Percentiles rank a stretch among this genome's conserved stretches.
phyloP scores from a whole-genome alignment of 2,113 vertebrate species.

The Centropus unirufus region DNA sequence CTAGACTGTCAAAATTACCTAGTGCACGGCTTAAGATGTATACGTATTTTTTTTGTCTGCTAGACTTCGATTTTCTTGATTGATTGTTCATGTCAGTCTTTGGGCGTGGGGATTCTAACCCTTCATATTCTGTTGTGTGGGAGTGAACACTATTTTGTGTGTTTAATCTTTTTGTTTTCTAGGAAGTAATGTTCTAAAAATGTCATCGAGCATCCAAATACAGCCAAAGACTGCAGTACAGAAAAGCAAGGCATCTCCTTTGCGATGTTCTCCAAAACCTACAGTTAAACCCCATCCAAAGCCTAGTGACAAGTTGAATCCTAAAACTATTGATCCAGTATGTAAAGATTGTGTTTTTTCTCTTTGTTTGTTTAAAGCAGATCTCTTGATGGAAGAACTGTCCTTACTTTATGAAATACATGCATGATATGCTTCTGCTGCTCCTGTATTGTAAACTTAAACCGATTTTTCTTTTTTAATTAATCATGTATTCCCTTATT shows the following conservation, averaged over 20 bases:
- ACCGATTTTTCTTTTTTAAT: background rate
- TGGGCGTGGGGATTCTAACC: background rate
- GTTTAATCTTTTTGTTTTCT: background rate
- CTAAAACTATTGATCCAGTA: constrained; percentile 85
- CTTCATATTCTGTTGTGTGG: background rate
- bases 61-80: background rate
- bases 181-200: constrained; percentile 63
- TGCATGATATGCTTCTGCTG: background rate
- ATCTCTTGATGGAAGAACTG: background rate
- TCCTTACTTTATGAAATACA: background rate
- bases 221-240: constrained; percentile 36
- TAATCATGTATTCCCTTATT: background rate
- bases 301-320: constrained; percentile 84
- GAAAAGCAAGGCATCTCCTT: constrained; percentile 47
- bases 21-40: accelerated
- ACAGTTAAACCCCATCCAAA: constrained; percentile 62
- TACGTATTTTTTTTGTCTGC: background rate
- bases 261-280: constrained; percentile 33
- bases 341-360: background rate
- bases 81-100: background rate
- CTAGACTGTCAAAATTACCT: background rate
- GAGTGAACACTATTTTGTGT: background rate
- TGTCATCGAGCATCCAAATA: constrained; percentile 38
- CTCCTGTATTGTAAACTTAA: background rate
- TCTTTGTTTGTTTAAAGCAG: background rate